A percentile compares a stretch with the other conserved stretches of the same genome.
Evolutionary conservation across 2,888 invertebrate species (phyloP).

Genomic region (Spicauda simplicius): DNA sequence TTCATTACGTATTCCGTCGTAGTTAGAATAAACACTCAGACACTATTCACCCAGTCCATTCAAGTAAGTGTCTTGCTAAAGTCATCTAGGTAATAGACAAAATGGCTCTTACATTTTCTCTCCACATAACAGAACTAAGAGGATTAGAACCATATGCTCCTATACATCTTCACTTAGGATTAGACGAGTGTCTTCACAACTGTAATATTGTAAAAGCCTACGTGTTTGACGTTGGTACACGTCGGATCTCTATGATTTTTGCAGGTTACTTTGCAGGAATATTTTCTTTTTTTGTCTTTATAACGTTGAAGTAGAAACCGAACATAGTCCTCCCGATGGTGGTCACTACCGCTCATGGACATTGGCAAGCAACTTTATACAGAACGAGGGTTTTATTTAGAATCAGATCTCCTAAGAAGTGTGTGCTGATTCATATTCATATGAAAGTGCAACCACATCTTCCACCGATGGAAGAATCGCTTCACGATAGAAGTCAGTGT

Average conservation of each 20-base stretch:
- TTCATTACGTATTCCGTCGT: not conserved
- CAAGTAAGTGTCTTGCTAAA: conserved; percentile 11
- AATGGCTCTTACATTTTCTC: conserved; percentile 27
- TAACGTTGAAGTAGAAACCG: too few relatives aligned
- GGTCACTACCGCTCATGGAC: too few relatives aligned
- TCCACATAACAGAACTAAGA: conserved; percentile 27
- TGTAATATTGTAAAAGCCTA: conserved; percentile 23
- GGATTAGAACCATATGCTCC: conserved; percentile 24
- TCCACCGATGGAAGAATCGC: too few relatives aligned
- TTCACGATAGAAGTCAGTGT: too few relatives aligned
- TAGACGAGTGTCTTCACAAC: conserved; percentile 25
- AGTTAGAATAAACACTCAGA: conserved; percentile 11
- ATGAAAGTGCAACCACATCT: too few relatives aligned
- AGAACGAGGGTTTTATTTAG: too few relatives aligned
- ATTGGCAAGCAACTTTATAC: too few relatives aligned
- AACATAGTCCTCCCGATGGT: too few relatives aligned
- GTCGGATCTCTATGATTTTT: not conserved
- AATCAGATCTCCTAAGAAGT: too few relatives aligned
- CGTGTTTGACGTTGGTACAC: not conserved
- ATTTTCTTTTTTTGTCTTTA: too few relatives aligned
- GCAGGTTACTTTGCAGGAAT: not conserved
- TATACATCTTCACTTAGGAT: conserved; percentile 20
- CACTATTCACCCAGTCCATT: conserved; percentile 11
- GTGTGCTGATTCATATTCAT: too few relatives aligned
- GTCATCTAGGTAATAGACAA: conserved; percentile 29